Base-by-base conservation (phyloP, 2,888 invertebrate genomes). In the Sinelater perroti region DNA sequence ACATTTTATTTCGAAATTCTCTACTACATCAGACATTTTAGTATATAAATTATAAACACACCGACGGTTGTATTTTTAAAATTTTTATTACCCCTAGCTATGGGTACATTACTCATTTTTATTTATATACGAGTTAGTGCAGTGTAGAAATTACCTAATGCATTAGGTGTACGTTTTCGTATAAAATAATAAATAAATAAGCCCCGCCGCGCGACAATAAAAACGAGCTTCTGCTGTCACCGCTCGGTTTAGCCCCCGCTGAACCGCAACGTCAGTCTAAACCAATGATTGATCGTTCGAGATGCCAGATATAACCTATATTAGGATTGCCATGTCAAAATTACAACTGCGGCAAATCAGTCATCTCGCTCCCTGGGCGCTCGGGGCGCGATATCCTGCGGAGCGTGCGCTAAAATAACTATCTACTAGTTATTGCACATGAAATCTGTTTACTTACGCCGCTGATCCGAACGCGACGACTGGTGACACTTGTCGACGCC, bases 241-340 rank as follows among this genome's bases (percentile, higher is more conserved):
- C 61, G 64, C 60, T 62, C 57, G 62, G 62, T 67, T 65, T 65
- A 62, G 62, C 63, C 61, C 56, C 56, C 50, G 56, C 57, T 65
- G 65, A 67, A 65, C 67, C 60, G 56, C 63, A 56, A 40, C 55
- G 63, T 67, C 67, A 64, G 60, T 58, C 52, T 21, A 38, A 51
- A 59, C 56, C 51, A 59, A 67, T 67, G 67, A 67, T 67, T 67
- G 67, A 67, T 67, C 50, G 58, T 51, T 38, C 54, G 46, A 49
- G 56, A 60, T 53, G 62, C 33, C 45, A 45, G 63, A 63, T 61
- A 57, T 60, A 61, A 61, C 60, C 58, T 56, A 60, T 61, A 59
- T 57, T 50, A 65, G 62, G 63, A 61, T 61, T 61, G 56, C 56
- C 56, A 53, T 45, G 56, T 56, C 53, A 45, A 51, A 59, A 57